Base-by-base conservation (phyloP, 2,113 vertebrate genomes). In the Chaetura pelagica region DNA sequence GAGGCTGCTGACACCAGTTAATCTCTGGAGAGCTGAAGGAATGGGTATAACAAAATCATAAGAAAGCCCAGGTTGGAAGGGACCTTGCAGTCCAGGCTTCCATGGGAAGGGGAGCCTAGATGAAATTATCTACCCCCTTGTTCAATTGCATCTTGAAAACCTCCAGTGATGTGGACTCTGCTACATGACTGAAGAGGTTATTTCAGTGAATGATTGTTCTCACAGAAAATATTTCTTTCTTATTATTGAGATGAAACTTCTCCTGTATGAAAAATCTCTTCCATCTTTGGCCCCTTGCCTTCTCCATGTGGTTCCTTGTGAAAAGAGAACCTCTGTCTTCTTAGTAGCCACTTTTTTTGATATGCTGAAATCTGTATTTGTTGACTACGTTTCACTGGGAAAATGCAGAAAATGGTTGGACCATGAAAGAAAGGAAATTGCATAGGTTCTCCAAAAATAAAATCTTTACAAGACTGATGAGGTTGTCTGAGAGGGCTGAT, bases 401-500 rank as follows among this genome's bases (percentile, higher is more conserved):
- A 81, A 69, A 84, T 0, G 4, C 4, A 69, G 44, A 79, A 89
- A 69, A 12, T 0, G 0, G 3, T 24, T 78, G 30, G 4, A 27
- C 10, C 5, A 38, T 68, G 69, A 80, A 51, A 72, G 67, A 87
- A 51, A 72, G 21, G 12, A 58, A 2, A 51, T 42, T 10, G 15
- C 5, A 13, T 12, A 44, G 2, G 2, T n/a, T 77, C 18, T 83
- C 15, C 18, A 44, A 16, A 49, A 10, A 44, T 1, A 52, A 44
- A n/a, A 52, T 35, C 12, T 78, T 51, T 30, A 40, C 4, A 79
- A 64, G 12, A 73, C 18, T 34, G 44, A 77, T 18, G 15, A 75
- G 11, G 4, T 48, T 71, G 4, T 18, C 7, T 44, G 26, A 21
- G 23, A 73, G 17, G n/a, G 7, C 7, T 49, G 46, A 74, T 52